These are phyloP conservation scores for Stenodera caucasica DNA, from an alignment of 2,888 invertebrate genomes.

Conservation along the genomic window DNA sequence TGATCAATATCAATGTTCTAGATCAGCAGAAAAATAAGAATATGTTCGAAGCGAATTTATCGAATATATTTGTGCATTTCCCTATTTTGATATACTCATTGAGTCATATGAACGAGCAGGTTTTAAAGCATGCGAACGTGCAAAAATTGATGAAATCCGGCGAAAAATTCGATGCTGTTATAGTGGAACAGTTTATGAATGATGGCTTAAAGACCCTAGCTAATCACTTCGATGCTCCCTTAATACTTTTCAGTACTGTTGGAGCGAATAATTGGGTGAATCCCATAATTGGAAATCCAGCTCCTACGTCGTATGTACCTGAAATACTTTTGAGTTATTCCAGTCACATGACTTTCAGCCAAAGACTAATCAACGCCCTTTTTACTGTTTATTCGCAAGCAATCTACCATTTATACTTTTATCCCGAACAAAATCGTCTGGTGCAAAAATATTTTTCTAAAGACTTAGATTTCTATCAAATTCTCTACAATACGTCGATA, in stretches of 20 bases:
- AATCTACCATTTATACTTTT: neutral
- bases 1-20: neutral
- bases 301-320: conserved; percentile 58
- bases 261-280: conserved; percentile 56
- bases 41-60: conserved; percentile 14
- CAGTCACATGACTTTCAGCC: conserved; percentile 55
- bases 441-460: conserved; percentile 41
- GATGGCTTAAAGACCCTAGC: conserved; percentile 54
- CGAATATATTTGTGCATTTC: neutral
- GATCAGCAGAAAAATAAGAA: neutral
- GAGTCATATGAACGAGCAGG: conserved; percentile 12
- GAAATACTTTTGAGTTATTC: conserved; percentile 54
- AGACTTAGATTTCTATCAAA: conserved; percentile 36
- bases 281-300: conserved; percentile 56
- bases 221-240: conserved; percentile 45
- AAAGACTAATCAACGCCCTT: conserved; percentile 58
- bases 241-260: conserved; percentile 53
- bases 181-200: conserved; percentile 56
- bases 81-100: neutral
- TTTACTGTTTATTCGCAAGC: neutral
- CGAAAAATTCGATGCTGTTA: conserved; percentile 48
- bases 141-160: conserved; percentile 44
- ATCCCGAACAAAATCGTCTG: conserved; percentile 35
- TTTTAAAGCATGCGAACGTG: conserved; percentile 33
- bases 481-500: conserved; percentile 41